Base-by-base conservation (phyloP, 2,113 vertebrate species). In the Sapajus apella region DNA sequence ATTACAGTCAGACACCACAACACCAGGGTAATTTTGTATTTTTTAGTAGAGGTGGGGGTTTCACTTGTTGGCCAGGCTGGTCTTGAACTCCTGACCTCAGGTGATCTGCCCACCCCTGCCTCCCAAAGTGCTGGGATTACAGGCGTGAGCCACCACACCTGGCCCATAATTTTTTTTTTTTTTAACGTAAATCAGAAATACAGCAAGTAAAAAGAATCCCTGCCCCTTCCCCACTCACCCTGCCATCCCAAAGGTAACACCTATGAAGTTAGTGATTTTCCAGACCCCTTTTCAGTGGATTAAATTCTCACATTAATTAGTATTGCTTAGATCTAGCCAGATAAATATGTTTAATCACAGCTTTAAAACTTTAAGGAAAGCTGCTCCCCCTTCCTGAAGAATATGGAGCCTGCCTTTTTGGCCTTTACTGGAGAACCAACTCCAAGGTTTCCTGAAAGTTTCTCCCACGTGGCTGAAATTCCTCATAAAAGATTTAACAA, bases 401-500 rank as follows among this genome's bases (percentile, higher is more conserved):
- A 64, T 23, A 66, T 13, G 43, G 79, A 45, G 50, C 50, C 75
- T 89, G 52, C 95, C 95, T 95, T 96, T 96, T 96, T 89, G 70
- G 92, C 86, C 75, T 95, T 73, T 89, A 0, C 80, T 55, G 14
- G 66, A 76, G 84, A 89, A n/a, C 86, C 61, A 72, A 8, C 64
- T 83, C 81, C 30, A 95, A n/a, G 86, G 56, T 79, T 93, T 95
- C 93, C 76, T 94, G 61, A 66, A 95, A 76, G 85, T 92, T 87
- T 92, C 76, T 90, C 87, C 43, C 72, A 20, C 25, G 1, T 55
- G 92, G 76, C 92, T 84, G 55, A 50, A 83, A 61, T 86, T 87
- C 91, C 95, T 95, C 95, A 80, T 97, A 86, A 97, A 98, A 90
- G 64, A 86, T 93, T 96, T 97, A 87, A 94, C 35, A 37, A 96